A percentile compares a stretch with the other conserved stretches of the same genome.
Conservation (phyloP, 35 echinoderm and acorn worm genomes). For the Holothuria glaberrima region DNA sequence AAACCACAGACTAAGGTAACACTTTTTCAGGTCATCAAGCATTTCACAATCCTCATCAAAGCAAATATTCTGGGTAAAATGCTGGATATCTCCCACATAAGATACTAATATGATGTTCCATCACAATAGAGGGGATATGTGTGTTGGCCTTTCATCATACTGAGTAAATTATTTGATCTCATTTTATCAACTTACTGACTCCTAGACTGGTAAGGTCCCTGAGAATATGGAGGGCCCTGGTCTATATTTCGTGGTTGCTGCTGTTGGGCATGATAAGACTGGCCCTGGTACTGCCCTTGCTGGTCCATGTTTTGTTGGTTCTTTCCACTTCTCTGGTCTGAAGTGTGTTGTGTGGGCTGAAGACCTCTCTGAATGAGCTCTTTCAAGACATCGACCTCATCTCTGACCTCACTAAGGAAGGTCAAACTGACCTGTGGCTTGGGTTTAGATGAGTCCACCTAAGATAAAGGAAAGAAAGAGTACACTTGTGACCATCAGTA, state of each 20-base stretch:
- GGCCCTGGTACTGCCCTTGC: constrained; percentile 19
- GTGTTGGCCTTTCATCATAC: too few relatives aligned
- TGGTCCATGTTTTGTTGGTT: constrained; percentile 7
- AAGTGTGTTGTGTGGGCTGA: not conserved
- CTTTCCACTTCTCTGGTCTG: not conserved
- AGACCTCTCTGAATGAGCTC: constrained; percentile 38
- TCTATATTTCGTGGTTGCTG: constrained; percentile 40
- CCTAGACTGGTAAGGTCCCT: constrained; percentile 26
- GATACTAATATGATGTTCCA: too few relatives aligned
- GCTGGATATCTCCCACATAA: too few relatives aligned
- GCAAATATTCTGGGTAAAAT: too few relatives aligned
- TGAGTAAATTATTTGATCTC: not conserved
- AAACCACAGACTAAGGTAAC: too few relatives aligned
- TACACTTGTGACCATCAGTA: too few relatives aligned
- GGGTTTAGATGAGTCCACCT: constrained; percentile 16
- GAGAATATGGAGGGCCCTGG: not conserved
- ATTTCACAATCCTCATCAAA: too few relatives aligned
- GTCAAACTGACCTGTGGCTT: constrained; percentile 48
- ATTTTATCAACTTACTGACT: constrained; percentile 49
- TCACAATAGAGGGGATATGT: too few relatives aligned
- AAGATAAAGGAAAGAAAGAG: too few relatives aligned
- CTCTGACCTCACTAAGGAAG: constrained; percentile 17
- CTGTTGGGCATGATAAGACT: not conserved
- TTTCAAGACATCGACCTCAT: constrained; percentile 15
- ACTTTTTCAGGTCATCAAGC: too few relatives aligned